Base-by-base conservation (phyloP, 2,888 invertebrate genomes). In the Globia sparganii region DNA sequence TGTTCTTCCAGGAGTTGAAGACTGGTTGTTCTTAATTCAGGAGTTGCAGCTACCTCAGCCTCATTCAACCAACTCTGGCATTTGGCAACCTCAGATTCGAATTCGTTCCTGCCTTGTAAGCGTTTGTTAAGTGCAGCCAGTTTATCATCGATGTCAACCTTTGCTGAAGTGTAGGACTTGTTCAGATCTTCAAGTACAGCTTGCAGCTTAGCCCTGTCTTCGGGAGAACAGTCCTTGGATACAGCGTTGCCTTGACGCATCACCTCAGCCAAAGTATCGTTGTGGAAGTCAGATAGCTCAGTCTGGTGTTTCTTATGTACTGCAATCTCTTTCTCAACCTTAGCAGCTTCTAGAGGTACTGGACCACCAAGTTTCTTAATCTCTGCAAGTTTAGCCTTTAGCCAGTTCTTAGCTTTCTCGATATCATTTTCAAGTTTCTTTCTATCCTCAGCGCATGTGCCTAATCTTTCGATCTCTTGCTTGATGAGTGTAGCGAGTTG, bases 31-130 rank as follows among this genome's bases (percentile, higher is more conserved):
- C 98, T 97, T 6, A 99, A 96, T 90, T 99, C 99, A 53, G 98
- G 97, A 18, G 98, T 98, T 1, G 98, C 98, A 5, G 98, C 98
- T 0, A 98, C 98, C 94, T 99, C 99, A 46, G 98, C 98, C 95
- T 99, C 98, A 87, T 98, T 98, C 59, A 99, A 96, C 99, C 99
- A 99, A 88, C 98, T 97, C 84, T 98, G 98, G 91, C 98, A 98
- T 89, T 98, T 98, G 77, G 98, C 98, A 68, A 98, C 97, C 80
- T 98, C 98, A 64, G 97, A 97, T 94, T 99, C 99, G 88, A 99
- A 98, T 67, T 98, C 97, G 90, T 97, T 98, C 80, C 99, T 97
- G 25, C 98, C 98, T 92, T 98, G 97, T 21, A 98, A 94, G 21
- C 98, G 96, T 94, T 98, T 98, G 59, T 97, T 97, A 43, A 99